Conservation (phyloP, 2,797 vertebrate genomes). For the Neoniphon sammara region DNA sequence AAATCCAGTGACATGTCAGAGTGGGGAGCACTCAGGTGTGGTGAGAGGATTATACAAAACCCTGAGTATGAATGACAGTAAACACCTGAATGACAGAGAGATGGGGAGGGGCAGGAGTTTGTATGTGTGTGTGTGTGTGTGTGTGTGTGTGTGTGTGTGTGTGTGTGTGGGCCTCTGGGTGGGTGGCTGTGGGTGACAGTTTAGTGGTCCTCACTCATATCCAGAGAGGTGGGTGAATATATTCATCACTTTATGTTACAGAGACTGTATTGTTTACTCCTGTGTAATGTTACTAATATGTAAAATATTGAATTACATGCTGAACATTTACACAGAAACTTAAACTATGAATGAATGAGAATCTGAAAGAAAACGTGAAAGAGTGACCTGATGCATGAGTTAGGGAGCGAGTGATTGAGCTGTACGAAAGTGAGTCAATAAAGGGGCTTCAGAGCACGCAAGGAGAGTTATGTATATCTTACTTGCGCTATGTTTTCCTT, state of each 20-base stretch:
- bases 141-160: slow-evolving; percentile 18
- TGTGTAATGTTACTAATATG: slow-evolving; percentile 47
- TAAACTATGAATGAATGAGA: slow-evolving; percentile 42
- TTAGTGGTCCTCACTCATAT: slow-evolving; percentile 68
- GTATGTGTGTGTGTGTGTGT: slow-evolving; percentile 17
- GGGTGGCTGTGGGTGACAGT: slow-evolving; percentile 67
- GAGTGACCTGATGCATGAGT: slow-evolving; percentile 59
- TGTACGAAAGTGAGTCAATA: slow-evolving; percentile 60
- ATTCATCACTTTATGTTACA: slow-evolving; percentile 58
- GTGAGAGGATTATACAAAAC: slow-evolving; percentile 84
- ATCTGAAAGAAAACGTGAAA: slow-evolving; percentile 68
- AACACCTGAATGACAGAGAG: slow-evolving; percentile 86
- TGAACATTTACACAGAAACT: slow-evolving; percentile 15
- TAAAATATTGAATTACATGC: slow-evolving; percentile 22
- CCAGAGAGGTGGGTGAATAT: slow-evolving; percentile 68
- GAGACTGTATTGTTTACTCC: slow-evolving; percentile 53
- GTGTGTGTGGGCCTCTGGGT: slow-evolving; percentile 28
- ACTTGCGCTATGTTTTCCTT: slow-evolving; percentile 85
- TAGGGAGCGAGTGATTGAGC: slow-evolving; percentile 52
- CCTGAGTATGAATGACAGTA: slow-evolving; percentile 84
- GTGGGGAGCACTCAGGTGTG: slow-evolving; percentile 83
- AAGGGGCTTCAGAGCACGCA: slow-evolving; percentile 51
- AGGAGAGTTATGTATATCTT: slow-evolving; percentile 72
- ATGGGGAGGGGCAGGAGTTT: slow-evolving; percentile 57
- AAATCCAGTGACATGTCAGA: slow-evolving; percentile 81